Base-by-base conservation (phyloP, 2,797 vertebrate genomes). In the Alectoris magna region DNA sequence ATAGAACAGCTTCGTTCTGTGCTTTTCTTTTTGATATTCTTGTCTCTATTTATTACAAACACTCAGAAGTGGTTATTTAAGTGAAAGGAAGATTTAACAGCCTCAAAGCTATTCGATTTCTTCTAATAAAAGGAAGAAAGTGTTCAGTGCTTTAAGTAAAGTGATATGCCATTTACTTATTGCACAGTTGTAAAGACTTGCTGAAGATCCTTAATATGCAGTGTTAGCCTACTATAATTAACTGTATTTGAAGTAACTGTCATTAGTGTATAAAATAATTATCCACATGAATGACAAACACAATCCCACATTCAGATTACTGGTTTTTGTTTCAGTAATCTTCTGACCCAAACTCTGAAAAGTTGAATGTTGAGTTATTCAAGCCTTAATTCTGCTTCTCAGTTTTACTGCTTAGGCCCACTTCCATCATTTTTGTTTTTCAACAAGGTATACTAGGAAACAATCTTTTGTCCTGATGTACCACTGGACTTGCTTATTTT, bases 31-130 rank as follows among this genome's bases (percentile, higher is more conserved):
- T 56, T 81, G n/a, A 75, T 1, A 24, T 66, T 34, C 74, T 66
- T 41, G 58, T 89, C 71, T 85, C 46, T 86, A 88, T 36, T 83
- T 90, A 90, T 91, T 82, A 79, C 24, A 48, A 49, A 55, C 27
- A 53, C 29, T 71, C 70, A 81, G 58, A n/a, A 91, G 60, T 72
- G 84, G 34, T 90, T 93, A 88, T 69, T 91, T 82, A 87, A 56
- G 75, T 69, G 80, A 83, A 90, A 82, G 74, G 66, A 90, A 83
- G 70, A 87, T 90, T 88, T 84, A 91, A 90, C 51, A 90, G 43
- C 38, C 77, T 94, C 49, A 84, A 68, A 84, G 80, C 51, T 90
- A 88, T 92, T 82, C 88, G 51, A 88, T 91, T 93, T 92, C 76
- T 84, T 58, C 84, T 85, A 92, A 91, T 84, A 93, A 80, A 87